Evolutionary conservation across 2,888 invertebrate genomes (phyloP).

Genomic region (Ornithoptera alexandrae): DNA sequence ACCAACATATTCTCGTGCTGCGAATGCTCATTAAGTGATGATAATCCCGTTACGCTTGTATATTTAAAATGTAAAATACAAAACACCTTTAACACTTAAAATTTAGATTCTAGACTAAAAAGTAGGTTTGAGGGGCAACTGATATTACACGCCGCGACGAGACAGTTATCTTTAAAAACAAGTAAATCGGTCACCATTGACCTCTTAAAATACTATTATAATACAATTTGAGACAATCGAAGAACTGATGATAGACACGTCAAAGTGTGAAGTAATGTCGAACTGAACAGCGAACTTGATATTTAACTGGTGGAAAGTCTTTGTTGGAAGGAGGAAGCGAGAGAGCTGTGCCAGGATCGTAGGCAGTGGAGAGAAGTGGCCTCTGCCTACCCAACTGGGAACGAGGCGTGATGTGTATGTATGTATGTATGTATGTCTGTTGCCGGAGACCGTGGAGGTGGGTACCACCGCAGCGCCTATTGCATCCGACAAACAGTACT

Average conservation of each 20-base stretch:
- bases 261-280: neutral
- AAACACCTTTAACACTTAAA: neutral
- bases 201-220: slow-evolving; percentile 46
- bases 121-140: slow-evolving; percentile 57
- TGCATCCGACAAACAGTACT: too few relatives aligned
- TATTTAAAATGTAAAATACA: neutral
- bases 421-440: too few relatives aligned
- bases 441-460: too few relatives aligned
- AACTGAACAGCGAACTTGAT: slow-evolving; percentile 23
- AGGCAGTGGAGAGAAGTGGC: too few relatives aligned
- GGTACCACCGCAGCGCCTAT: too few relatives aligned
- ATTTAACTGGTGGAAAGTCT: too few relatives aligned
- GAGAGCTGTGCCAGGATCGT: too few relatives aligned
- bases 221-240: slow-evolving; percentile 29
- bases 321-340: too few relatives aligned
- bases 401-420: too few relatives aligned
- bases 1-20: too few relatives aligned
- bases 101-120: slow-evolving; percentile 39
- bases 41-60: neutral
- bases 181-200: slow-evolving; percentile 56
- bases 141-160: slow-evolving; percentile 49
- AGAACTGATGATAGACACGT: slow-evolving; percentile 28
- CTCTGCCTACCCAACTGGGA: too few relatives aligned
- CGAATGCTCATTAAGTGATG: too few relatives aligned
- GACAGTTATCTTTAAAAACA: slow-evolving; percentile 44